These are phyloP conservation scores for Misgurnus mizolepis DNA, from an alignment of 2,113 vertebrate species.

Conservation along the genomic window DNA sequence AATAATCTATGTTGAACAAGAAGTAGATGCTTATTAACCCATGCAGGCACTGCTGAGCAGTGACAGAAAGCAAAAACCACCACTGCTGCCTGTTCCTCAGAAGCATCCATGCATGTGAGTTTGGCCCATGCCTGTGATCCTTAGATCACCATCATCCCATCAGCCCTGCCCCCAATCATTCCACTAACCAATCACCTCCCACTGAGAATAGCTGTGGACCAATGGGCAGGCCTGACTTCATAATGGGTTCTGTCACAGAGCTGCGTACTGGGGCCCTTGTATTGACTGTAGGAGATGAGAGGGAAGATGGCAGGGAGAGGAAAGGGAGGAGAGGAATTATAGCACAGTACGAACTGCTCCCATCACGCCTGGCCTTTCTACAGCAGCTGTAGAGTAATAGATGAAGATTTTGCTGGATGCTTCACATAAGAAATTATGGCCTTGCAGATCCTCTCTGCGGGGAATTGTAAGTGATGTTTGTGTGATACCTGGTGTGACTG, in stretches of 20 bases:
- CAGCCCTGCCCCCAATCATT: conserved; percentile 21
- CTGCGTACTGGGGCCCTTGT: conserved; percentile 33
- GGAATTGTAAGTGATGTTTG: conserved; percentile 39
- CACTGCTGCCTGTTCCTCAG: neutral
- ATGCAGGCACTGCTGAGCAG: neutral
- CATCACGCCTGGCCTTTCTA: conserved; percentile 14
- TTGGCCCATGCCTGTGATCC: conserved; percentile 4
- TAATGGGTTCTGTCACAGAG: conserved; percentile 30
- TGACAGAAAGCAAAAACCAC: neutral
- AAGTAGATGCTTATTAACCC: no score
- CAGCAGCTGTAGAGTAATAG: neutral
- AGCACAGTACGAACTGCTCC: neutral
- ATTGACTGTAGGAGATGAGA: conserved; percentile 38
- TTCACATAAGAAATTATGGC: conserved; percentile 28
- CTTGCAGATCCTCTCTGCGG: conserved; percentile 43
- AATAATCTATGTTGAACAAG: no score
- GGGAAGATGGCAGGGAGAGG: conserved; percentile 37
- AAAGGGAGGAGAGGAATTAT: conserved; percentile 21
- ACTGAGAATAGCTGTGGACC: conserved; percentile 14
- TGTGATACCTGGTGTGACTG: conserved; percentile 16
- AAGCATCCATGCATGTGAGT: conserved; percentile 13
- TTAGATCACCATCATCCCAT: conserved; percentile 26
- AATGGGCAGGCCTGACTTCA: conserved; percentile 11
- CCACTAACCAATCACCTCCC: conserved; percentile 19
- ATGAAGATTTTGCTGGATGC: conserved; percentile 14